Evolutionary conservation across 2,797 vertebrate species (phyloP).

Genomic region (Bufotes viridis): DNA sequence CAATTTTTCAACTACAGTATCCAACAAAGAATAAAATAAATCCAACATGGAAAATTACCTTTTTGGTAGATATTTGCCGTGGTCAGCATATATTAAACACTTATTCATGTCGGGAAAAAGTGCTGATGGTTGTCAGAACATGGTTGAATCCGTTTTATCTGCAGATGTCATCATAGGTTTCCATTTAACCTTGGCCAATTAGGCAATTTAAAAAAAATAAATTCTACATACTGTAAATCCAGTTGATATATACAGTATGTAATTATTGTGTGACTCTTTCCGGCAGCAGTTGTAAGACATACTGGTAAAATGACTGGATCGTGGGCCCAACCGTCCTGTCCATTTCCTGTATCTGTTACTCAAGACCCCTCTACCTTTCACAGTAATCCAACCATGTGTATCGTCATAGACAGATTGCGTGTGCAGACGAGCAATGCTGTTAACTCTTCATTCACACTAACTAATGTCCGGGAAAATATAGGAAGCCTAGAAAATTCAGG

Average conservation of each 20-base stretch:
- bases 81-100: no score
- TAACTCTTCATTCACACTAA: neutral
- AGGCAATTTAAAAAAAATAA: no score
- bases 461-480: slow-evolving; percentile 20
- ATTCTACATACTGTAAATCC: neutral
- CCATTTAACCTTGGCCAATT: neutral
- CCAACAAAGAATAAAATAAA: neutral
- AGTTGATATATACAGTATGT: neutral
- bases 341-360: neutral
- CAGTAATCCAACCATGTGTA: neutral
- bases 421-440: neutral
- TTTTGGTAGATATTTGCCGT: no score
- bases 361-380: no score
- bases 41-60: no score
- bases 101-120: no score
- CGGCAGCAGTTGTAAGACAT: neutral
- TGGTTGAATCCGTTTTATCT: no score
- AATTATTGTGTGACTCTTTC: neutral
- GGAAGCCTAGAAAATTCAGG: slow-evolving; percentile 53
- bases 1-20: neutral
- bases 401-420: neutral
- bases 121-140: no score
- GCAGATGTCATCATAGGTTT: neutral
- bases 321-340: neutral
- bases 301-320: neutral